Evolutionary conservation across 2,797 vertebrate species (phyloP).

Genomic region (Hydrolagus colliei): DNA sequence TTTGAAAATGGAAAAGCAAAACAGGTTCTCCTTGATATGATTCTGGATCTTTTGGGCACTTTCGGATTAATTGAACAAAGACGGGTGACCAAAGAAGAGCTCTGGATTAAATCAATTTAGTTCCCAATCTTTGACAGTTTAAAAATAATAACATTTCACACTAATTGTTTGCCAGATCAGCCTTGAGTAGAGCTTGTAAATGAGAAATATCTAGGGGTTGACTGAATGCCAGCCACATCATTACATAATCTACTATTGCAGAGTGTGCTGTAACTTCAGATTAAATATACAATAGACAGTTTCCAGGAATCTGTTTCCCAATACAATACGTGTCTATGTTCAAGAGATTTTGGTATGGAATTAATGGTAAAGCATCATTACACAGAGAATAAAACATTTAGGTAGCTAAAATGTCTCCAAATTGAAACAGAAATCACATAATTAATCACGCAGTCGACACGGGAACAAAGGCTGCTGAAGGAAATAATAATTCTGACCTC

Average conservation of each 20-base stretch:
- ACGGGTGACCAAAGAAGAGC: background rate
- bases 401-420: background rate
- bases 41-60: background rate
- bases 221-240: no score
- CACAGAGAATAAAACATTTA: background rate
- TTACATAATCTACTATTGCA: background rate
- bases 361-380: background rate
- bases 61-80: background rate
- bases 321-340: background rate
- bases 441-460: conserved; percentile 32
- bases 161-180: no score
- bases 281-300: background rate
- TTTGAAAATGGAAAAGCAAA: background rate
- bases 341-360: background rate
- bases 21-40: no score
- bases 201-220: no score
- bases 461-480: background rate
- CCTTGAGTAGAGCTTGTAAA: no score
- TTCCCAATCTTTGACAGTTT: no score
- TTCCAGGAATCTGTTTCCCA: background rate
- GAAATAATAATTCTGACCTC: conserved; percentile 32
- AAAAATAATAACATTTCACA: no score
- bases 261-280: background rate
- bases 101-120: no score
- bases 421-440: conserved; percentile 39